Base-by-base conservation (phyloP, 2,797 vertebrate species). In the Cyclura pinguis region DNA sequence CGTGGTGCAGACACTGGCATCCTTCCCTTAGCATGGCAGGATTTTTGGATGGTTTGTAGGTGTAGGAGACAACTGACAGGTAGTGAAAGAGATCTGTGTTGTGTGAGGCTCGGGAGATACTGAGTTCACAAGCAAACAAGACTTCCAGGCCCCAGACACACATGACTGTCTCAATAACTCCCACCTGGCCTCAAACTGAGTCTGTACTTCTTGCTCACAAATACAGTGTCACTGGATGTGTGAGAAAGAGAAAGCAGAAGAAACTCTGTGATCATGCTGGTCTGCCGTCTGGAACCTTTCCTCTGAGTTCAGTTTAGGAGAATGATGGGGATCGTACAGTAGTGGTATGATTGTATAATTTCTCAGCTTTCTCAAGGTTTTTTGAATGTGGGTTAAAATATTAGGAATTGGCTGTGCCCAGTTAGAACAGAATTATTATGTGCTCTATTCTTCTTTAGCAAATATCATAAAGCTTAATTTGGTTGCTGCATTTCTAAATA, bases 301-400 rank as follows among this genome's bases (percentile, higher is more conserved):
- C 59, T 62, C 38, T 38, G 59, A 74, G 4, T 72, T 55, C 24
- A 74, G 67, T 32, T 85, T 90, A 20, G 80, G 52, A 42, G 85
- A 73, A 86, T 27, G 6, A 29, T 29, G 32, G 77, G 55, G 3
- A 86, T 57, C 24, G 6, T 47, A 52, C n/a, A 38, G 29, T 10
- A 18, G 32, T 77, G 42, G 27, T 67, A 16, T 42, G 27, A 14
- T 38, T 38, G 2, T n/a, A 74, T 47, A 47, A 52, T 29, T 42
- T 81, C 52, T 57, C 24, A 62, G 27, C 42, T 57, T 22, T 72
- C 52, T 52, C 10, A 67, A 0, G 0, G 24, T 42, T 76, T 59
- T 55, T 81, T 74, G 87, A 87, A 67, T 9, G 22, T n/a, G 27
- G 12, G 1, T 78, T 91, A 83, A 82, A 83, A 89, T 77, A 24